Base-by-base conservation (phyloP, 2,113 vertebrate species). In the Psettodes erumei region DNA sequence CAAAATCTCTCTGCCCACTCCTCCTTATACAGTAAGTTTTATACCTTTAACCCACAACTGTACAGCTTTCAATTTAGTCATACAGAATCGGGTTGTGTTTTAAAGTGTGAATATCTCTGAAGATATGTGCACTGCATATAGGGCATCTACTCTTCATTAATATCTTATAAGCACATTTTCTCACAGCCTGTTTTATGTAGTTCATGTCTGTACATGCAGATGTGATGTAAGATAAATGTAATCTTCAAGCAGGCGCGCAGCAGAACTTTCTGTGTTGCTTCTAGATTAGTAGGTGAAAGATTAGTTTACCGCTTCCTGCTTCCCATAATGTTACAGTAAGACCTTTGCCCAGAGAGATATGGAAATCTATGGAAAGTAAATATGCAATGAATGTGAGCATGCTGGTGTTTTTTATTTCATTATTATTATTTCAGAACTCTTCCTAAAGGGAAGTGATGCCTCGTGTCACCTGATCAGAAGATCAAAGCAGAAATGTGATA, bases 1-100 rank as follows among this genome's bases (percentile, higher is more conserved):
- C 81, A 97, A 94, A 95, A 97, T 99, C 83, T 99, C 97, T 21
- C 90, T 99, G 60, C 98, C 98, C 87, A 96, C 96, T 37, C 97
- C 98, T 72, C 98, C 98, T 7, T 99, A 98, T 71, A 96, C 96
- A 84, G 98, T 99, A 96, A 98, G 98, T 98, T 67, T 38, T 45
- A 48, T n/a, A 50, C 43, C 53, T 33, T 38, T 9, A 40, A n/a
- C 11, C 23, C 27, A 23, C 28, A 48, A 9, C 45, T 76, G n/a
- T 65, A 21, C 27, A 27, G 28, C n/a, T 30, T 58, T 43, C 65
- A 16, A 85, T 70, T 73, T 60, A 59, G 11, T 68, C 8, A 27
- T 45, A 21, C 3, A 33, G 3, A 56, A 13, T 16, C 19, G 6
- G 62, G 42, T 64, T 69, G 60, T 82, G 13, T 23, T 73, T 68